Evolutionary conservation across 2,113 vertebrate species (phyloP), one percentile per base, ranked within the genome.

Genomic region (Montifringilla adamsi): DNA sequence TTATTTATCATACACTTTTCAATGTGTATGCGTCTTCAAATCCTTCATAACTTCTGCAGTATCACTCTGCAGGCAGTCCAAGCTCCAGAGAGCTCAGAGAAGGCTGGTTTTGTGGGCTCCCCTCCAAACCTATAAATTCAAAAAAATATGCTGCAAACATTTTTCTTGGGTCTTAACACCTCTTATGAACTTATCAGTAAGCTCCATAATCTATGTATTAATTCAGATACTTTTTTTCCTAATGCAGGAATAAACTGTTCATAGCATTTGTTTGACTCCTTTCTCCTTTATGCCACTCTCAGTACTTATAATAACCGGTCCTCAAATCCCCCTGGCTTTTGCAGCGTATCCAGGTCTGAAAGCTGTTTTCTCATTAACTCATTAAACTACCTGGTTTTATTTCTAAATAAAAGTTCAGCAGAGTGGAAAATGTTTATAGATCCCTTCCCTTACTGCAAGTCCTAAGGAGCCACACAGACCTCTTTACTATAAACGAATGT

Each of bases 371-470:
- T 76, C 39, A 44, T 97, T 93, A 96, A 68, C 73, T 62, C 59
- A 52, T 95, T 93, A 85, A 92, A 79, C 31, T 59, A 79, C 52
- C 59, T 94, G 21, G 7, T 43, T 3, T 30, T 90, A 85, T 62
- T 86, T 89, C n/a, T 50, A 79, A 93, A 87, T n/a, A 23, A 62
- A 91, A 91, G 46, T 83, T 95, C 55, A 94, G 30, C 60, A 47
- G 43, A 62, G 26, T 90, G 43, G 66, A 88, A 96, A 78, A 82
- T 66, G 26, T 67, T 87, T 87, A 52, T 62, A 64, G 26, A 87
- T 85, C 24, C 2, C 22, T 81, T 92, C 46, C 85, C 86, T 91
- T 80, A 31, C 50, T 90, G 52, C 58, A 67, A n/a, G 11, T 91
- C 67, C 86, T 55, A 63, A 78, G 90, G 94, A 93, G 30, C 31